Base-by-base conservation (phyloP, 2,113 vertebrate genomes). In the Nerophis lumbriciformis region DNA sequence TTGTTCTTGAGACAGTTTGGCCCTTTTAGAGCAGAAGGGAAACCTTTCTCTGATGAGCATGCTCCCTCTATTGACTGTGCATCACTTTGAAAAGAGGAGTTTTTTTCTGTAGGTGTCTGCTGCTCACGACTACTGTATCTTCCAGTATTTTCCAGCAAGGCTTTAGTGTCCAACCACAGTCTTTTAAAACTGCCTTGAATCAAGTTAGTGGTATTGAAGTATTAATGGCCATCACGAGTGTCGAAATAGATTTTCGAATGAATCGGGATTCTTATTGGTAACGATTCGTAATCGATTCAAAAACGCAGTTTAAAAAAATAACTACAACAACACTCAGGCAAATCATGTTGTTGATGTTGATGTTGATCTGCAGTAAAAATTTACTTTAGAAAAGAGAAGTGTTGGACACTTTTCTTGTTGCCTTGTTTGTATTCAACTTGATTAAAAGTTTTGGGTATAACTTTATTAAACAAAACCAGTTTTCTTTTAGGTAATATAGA, bases 11-110 rank as follows among this genome's bases (percentile, higher is more conserved):
- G 16, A 53, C 42, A 54, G 65, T 63, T 71, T 63, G 44, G 80
- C 69, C 61, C 61, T 81, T 79, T 61, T 42, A 8, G 28, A 28
- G 28, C 42, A 10, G 21, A 44, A 70, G 19, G 53, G 60, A 74
- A 84, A 71, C 67, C 42, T 73, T 73, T 11, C 13, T 60, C 58
- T 66, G 48, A 15, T 52, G 63, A 52, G 66, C 63, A 19, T 39
- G 47, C 53, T 66, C 16, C 69, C 14, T 56, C 67, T 53, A 51
- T 63, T 66, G 53, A 77, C 48, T 53, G 1, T 56, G 64, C 52
- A 62, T 52, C 39, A 12, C 16, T 19, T 48, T 35, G 19, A 52
- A 52, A 52, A 10, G 0, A 48, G 15, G 21, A 53, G 12, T 12
- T 61, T 61, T 19, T 66, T 51, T 48, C 19, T 68, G 51, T 63